A percentile compares a stretch with the other conserved stretches of the same genome.
Evolutionary conservation across 2,113 vertebrate genomes (phyloP).

Genomic region (Montifringilla adamsi): DNA sequence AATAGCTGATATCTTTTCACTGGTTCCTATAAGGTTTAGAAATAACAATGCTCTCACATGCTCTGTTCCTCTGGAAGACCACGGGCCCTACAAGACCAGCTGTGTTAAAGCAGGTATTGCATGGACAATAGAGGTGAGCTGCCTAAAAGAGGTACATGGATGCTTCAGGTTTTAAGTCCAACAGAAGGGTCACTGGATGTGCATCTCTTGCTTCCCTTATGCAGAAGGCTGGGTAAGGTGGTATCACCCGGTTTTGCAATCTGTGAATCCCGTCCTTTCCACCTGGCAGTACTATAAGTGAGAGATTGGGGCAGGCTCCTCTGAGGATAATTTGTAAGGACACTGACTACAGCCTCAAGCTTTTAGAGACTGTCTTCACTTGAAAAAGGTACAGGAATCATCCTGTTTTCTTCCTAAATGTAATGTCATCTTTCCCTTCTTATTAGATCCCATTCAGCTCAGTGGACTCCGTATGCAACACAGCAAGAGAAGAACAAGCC

Average conservation of each 20-base stretch:
- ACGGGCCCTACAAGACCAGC: not conserved
- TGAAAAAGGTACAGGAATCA: not conserved
- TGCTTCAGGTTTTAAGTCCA: not conserved
- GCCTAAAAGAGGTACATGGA: not conserved
- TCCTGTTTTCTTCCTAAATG: conserved; percentile 2
- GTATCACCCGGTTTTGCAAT: not conserved
- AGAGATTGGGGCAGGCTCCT: not conserved
- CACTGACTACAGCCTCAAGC: not conserved
- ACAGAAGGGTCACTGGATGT: not conserved
- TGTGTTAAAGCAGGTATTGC: not conserved
- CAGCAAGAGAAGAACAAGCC: not conserved
- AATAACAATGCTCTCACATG: not conserved
- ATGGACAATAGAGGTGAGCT: not conserved
- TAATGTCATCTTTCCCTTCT: conserved; percentile 46
- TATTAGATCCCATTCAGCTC: conserved; percentile 42
- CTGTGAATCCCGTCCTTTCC: not conserved
- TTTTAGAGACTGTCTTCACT: not conserved
- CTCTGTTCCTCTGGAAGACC: not conserved
- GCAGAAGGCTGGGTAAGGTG: not conserved
- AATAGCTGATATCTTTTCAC: not conserved
- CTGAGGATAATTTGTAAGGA: not conserved
- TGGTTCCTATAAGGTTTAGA: not conserved
- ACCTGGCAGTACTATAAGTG: not conserved
- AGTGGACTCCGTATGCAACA: not conserved
- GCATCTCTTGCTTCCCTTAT: not conserved